Conservation (phyloP, 2,888 invertebrate genomes). For the Harpagoxenus sublaevis region DNA sequence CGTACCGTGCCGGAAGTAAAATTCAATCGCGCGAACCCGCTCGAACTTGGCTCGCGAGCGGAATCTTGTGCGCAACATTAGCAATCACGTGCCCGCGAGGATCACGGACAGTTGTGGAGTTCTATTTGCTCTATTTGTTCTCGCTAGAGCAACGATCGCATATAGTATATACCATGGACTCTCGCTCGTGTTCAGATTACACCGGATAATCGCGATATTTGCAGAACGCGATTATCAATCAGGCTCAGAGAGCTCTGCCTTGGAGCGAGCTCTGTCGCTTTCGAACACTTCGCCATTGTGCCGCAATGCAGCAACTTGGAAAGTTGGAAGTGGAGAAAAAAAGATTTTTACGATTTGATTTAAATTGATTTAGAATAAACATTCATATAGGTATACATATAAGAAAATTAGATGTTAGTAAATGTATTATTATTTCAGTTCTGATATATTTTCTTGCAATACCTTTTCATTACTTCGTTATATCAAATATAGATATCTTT, state of each 20-base stretch:
- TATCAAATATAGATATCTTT: neutral
- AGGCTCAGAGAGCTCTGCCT: slow-evolving; percentile 42
- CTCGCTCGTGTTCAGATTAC: slow-evolving; percentile 60
- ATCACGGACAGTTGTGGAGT: slow-evolving; percentile 5
- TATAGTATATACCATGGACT: slow-evolving; percentile 28
- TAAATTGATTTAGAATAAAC: neutral
- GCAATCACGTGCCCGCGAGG: slow-evolving; percentile 35
- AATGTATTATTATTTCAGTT: neutral
- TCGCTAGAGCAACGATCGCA: slow-evolving; percentile 40
- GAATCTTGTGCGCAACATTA: slow-evolving; percentile 16
- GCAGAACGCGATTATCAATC: slow-evolving; percentile 69
- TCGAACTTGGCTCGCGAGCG: slow-evolving; percentile 29
- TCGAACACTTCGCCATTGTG: slow-evolving; percentile 22
- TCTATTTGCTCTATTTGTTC: slow-evolving; percentile 17
- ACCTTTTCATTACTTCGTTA: neutral
- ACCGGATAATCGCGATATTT: slow-evolving; percentile 70
- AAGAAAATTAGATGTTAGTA: neutral
- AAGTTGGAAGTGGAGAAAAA: neutral
- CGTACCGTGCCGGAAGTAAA: slow-evolving; percentile 36
- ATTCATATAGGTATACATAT: neutral
- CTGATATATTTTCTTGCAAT: neutral
- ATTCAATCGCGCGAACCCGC: slow-evolving; percentile 58
- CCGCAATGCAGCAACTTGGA: neutral
- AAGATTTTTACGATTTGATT: neutral
- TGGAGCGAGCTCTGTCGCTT: slow-evolving; percentile 47